Evolutionary conservation across 2,797 vertebrate species (phyloP).

Genomic region (Notamacropus eugenii): DNA sequence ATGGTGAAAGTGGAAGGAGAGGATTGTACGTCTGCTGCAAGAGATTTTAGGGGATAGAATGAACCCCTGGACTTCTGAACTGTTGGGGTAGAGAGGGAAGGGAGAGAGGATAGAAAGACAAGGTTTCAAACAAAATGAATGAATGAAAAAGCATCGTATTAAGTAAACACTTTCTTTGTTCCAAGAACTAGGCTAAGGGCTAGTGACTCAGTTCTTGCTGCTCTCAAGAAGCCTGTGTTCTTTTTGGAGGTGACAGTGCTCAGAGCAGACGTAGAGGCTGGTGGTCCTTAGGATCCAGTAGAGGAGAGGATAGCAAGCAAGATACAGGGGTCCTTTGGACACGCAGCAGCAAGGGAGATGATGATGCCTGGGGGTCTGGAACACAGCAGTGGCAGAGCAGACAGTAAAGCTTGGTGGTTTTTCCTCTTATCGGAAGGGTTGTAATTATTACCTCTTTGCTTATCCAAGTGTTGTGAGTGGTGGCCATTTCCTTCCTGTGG

Average conservation of each 20-base stretch:
- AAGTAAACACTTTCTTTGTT: background rate
- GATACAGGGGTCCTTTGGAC: background rate
- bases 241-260: background rate
- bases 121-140: background rate
- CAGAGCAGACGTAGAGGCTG: background rate
- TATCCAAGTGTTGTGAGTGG: background rate
- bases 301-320: background rate
- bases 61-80: background rate
- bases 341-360: background rate
- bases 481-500: background rate
- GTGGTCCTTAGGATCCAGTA: background rate
- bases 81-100: background rate
- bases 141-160: background rate
- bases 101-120: background rate
- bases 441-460: background rate
- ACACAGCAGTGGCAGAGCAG: background rate
- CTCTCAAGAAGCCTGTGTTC: background rate
- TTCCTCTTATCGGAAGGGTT: background rate
- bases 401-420: background rate
- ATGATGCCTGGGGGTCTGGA: background rate
- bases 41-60: background rate
- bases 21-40: background rate
- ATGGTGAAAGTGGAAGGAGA: background rate
- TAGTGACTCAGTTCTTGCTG: background rate
- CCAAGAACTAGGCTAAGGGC: background rate